Conservation (phyloP, 2,797 vertebrate genomes). For the Argentina silus region DNA sequence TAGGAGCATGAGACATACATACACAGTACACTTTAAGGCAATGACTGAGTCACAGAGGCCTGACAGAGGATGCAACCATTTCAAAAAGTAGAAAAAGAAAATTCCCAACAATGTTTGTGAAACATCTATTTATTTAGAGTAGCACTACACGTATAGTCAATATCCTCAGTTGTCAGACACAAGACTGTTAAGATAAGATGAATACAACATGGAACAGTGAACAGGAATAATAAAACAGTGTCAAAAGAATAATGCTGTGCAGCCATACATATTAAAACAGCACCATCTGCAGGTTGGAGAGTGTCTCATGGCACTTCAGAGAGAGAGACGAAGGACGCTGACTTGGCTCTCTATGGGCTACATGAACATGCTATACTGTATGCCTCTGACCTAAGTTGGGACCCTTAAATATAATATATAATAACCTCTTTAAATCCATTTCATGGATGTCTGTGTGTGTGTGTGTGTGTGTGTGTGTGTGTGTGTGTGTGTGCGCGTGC, state of each 20-base stretch:
- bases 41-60: neutral
- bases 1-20: neutral
- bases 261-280: slow-evolving; percentile 54
- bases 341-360: neutral
- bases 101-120: neutral
- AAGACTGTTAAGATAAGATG: neutral
- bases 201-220: neutral
- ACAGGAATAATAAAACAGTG: neutral
- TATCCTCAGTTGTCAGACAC: neutral
- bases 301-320: neutral
- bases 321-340: neutral
- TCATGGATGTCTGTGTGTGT: neutral
- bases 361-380: neutral
- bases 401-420: neutral
- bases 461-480: slow-evolving; percentile 5
- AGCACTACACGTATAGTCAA: neutral
- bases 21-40: neutral
- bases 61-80: neutral
- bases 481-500: neutral
- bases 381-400: neutral
- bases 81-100: neutral
- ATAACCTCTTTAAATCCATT: neutral
- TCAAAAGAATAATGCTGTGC: neutral
- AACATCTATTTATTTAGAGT: neutral
- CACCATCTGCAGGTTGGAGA: slow-evolving; percentile 45